These are phyloP conservation scores for Triops longicaudatus DNA, from an alignment of 1,140 invertebrate species.

Conservation along the genomic window DNA sequence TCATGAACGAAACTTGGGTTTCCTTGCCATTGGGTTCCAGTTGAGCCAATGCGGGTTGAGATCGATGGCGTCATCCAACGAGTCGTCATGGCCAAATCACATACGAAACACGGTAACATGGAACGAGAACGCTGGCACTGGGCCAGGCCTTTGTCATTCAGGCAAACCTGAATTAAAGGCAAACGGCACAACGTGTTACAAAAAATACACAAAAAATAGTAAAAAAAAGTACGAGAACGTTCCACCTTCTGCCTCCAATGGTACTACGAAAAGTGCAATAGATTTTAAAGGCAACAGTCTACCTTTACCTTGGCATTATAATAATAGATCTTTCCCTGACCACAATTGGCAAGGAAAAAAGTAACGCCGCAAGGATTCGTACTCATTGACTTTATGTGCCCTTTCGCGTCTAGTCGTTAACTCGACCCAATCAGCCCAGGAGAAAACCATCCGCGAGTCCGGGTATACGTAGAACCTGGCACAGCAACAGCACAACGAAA, in stretches of 20 bases:
- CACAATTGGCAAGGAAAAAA: neutral
- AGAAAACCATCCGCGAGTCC: neutral
- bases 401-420: neutral
- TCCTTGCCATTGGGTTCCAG: neutral
- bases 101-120: slow-evolving; percentile 11
- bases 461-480: neutral
- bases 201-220: neutral
- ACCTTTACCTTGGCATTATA: neutral
- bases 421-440: neutral
- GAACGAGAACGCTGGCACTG: neutral
- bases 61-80: slow-evolving; percentile 14
- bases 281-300: neutral
- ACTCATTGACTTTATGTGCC: neutral
- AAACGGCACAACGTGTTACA: neutral
- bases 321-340: neutral
- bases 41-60: neutral
- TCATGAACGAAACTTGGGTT: neutral
- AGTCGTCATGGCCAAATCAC: neutral
- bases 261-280: neutral
- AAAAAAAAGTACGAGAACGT: neutral
- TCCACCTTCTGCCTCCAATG: neutral
- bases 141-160: neutral
- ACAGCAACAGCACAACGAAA: neutral
- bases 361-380: neutral
- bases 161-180: neutral